These are phyloP conservation scores for Tragelaphus strepsiceros DNA, from an alignment of 2,113 vertebrate species.

Conservation along the genomic window DNA sequence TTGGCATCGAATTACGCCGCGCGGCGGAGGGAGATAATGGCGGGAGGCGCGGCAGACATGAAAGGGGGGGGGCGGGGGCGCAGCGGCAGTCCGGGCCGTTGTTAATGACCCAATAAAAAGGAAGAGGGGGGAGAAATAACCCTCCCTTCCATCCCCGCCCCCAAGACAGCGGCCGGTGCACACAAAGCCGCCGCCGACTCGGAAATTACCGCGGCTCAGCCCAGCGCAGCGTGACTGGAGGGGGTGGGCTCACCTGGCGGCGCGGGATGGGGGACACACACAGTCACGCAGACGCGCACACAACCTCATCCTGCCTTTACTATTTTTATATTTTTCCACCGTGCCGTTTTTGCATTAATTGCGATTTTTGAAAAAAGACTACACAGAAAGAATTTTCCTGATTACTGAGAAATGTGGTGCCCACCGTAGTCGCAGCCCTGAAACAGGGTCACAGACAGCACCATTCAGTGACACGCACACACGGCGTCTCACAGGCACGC, in stretches of 20 bases:
- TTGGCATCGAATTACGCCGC: slow-evolving; percentile 75
- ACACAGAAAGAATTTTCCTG: neutral
- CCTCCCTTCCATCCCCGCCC: slow-evolving; percentile 66
- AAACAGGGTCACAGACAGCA: neutral
- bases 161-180: slow-evolving; percentile 66
- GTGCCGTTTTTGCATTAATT: neutral
- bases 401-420: slow-evolving; percentile 7
- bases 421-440: neutral
- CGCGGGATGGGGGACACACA: neutral
- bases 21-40: slow-evolving; percentile 70
- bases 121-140: slow-evolving; percentile 64
- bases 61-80: slow-evolving; percentile 56
- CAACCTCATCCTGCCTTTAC: neutral
- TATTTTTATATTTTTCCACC: neutral
- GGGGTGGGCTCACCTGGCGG: slow-evolving; percentile 68
- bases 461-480: neutral
- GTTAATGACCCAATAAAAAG: slow-evolving; percentile 78
- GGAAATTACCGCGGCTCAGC: slow-evolving; percentile 70
- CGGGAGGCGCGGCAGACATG: slow-evolving; percentile 75
- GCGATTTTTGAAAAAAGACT: neutral
- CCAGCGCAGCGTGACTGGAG: slow-evolving; percentile 66
- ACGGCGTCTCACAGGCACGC: neutral
- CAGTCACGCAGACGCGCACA: neutral
- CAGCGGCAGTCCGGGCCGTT: slow-evolving; percentile 70
- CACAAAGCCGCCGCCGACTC: slow-evolving; percentile 72